A percentile compares a stretch with the other conserved stretches of the same genome.
Evolutionary conservation across 2,888 invertebrate genomes (phyloP).

Genomic region (Mellilla xanthometata): DNA sequence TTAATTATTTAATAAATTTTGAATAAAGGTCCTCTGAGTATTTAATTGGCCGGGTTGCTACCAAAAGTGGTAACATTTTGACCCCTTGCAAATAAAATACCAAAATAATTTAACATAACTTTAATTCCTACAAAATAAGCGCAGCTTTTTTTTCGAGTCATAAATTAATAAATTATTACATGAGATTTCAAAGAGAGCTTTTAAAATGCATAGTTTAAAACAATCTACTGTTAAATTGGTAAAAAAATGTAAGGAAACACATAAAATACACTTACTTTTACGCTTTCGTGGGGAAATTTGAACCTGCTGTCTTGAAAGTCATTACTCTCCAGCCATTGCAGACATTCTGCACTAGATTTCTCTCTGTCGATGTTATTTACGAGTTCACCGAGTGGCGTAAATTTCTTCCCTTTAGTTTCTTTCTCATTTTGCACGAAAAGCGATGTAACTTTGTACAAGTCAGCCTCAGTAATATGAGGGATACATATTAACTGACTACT

Average conservation of each 20-base stretch:
- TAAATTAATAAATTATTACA: no score
- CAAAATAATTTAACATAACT: no score
- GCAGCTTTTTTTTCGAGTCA: background rate
- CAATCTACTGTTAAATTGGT: constrained; percentile 4
- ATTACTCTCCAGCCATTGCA: constrained; percentile 64
- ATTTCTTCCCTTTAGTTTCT: constrained; percentile 72
- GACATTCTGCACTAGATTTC: constrained; percentile 63
- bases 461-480: constrained; percentile 77
- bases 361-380: constrained; percentile 64
- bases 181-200: background rate
- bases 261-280: constrained; percentile 38
- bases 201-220: background rate
- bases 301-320: constrained; percentile 63
- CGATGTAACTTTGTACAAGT: constrained; percentile 72
- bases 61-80: no score
- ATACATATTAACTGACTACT: constrained; percentile 75
- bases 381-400: constrained; percentile 71
- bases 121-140: no score
- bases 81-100: no score
- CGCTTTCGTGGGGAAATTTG: constrained; percentile 79
- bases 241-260: no score
- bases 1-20: no score
- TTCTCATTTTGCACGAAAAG: constrained; percentile 75
- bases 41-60: no score
- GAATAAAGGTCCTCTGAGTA: no score